Conservation (phyloP, 2,888 invertebrate genomes). For the Philaethria dido region DNA sequence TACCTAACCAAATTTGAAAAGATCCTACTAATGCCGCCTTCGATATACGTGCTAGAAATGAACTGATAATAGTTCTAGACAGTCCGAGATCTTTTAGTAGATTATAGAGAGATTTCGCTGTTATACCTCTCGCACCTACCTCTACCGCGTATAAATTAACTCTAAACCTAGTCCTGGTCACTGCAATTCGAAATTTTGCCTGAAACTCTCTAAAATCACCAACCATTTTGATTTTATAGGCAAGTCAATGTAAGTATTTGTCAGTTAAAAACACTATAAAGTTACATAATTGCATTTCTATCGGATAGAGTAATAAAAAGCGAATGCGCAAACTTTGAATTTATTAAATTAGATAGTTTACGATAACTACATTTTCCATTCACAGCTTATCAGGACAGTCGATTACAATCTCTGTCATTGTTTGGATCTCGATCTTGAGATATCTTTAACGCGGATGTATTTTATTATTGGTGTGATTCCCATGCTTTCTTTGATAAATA, state of each 20-base stretch:
- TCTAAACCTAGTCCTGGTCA: no score
- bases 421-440: constrained; percentile 27
- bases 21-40: no score
- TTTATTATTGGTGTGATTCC: constrained; percentile 34
- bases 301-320: constrained; percentile 4
- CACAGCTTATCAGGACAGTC: constrained; percentile 26
- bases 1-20: no score
- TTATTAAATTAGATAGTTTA: constrained; percentile 25
- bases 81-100: no score
- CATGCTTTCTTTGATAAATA: constrained; percentile 31
- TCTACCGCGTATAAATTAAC: no score
- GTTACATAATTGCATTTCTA: background rate
- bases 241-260: background rate
- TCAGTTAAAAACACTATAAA: background rate
- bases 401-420: constrained; percentile 33
- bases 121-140: no score
- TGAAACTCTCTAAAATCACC: background rate
- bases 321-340: constrained; percentile 11
- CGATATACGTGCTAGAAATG: no score
- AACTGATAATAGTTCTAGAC: no score
- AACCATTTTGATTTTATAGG: background rate
- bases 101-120: no score
- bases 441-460: constrained; percentile 36
- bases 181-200: no score
- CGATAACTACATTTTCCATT: constrained; percentile 24